Evolutionary conservation across 2,113 vertebrate species (phyloP).

Genomic region (Gadus macrocephalus): DNA sequence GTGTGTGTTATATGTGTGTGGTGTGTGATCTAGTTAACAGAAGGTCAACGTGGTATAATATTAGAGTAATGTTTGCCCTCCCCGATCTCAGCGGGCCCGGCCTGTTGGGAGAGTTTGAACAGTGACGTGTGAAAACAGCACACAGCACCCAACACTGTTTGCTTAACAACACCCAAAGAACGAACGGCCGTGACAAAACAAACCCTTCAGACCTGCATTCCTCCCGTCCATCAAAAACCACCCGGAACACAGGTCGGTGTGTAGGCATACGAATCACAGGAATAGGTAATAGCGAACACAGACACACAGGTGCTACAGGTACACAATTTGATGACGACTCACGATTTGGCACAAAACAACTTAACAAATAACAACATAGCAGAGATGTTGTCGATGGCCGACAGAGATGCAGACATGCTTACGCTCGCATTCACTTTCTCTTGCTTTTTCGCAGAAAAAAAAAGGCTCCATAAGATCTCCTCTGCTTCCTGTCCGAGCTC

Average conservation of each 20-base stretch:
- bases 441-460: no score
- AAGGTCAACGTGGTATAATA: slow-evolving; percentile 62
- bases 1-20: neutral
- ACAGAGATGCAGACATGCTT: no score
- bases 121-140: slow-evolving; percentile 74
- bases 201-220: slow-evolving; percentile 58
- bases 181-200: slow-evolving; percentile 54
- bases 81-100: slow-evolving; percentile 43
- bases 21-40: slow-evolving; percentile 43
- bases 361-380: no score
- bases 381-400: no score
- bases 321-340: no score
- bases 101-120: slow-evolving; percentile 68
- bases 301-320: neutral
- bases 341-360: no score
- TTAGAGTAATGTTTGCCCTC: slow-evolving; percentile 64
- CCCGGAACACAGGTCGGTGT: slow-evolving; percentile 45
- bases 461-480: no score
- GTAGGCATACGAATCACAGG: slow-evolving; percentile 28
- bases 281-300: slow-evolving; percentile 20
- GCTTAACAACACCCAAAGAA: slow-evolving; percentile 60
- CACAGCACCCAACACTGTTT: slow-evolving; percentile 58
- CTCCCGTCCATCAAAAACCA: slow-evolving; percentile 60
- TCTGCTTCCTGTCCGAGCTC: no score
- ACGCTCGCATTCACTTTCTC: no score